Conservation (phyloP, 2,888 invertebrate species). For the Argyra leucocephala region DNA sequence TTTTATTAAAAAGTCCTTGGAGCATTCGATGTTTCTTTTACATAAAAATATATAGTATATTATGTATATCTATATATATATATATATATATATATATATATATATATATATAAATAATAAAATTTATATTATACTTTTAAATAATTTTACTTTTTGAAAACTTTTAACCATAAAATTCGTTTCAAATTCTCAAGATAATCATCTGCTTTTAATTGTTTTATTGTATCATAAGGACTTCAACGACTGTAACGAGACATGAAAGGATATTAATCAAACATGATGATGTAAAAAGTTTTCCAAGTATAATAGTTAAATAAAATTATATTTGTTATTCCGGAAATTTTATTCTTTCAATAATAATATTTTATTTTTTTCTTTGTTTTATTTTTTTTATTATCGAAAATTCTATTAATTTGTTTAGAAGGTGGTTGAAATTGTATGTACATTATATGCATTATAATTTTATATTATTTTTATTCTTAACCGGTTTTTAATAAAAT, state of each 20-base stretch:
- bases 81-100: no score
- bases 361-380: neutral
- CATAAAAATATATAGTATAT: no score
- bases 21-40: neutral
- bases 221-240: constrained; percentile 29
- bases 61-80: neutral
- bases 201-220: constrained; percentile 45
- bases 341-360: neutral
- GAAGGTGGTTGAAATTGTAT: no score
- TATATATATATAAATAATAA: neutral
- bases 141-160: neutral
- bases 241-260: neutral
- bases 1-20: neutral
- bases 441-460: no score
- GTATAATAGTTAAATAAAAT: constrained; percentile 3
- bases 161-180: constrained; percentile 6
- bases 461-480: no score
- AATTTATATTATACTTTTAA: neutral
- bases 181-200: constrained; percentile 38
- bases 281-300: neutral
- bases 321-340: neutral
- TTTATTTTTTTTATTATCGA: no score
- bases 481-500: no score
- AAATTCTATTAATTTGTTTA: no score
- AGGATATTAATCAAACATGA: neutral